Evolutionary conservation across 2,113 vertebrate genomes (phyloP).

Genomic region (Taxidea taxus): DNA sequence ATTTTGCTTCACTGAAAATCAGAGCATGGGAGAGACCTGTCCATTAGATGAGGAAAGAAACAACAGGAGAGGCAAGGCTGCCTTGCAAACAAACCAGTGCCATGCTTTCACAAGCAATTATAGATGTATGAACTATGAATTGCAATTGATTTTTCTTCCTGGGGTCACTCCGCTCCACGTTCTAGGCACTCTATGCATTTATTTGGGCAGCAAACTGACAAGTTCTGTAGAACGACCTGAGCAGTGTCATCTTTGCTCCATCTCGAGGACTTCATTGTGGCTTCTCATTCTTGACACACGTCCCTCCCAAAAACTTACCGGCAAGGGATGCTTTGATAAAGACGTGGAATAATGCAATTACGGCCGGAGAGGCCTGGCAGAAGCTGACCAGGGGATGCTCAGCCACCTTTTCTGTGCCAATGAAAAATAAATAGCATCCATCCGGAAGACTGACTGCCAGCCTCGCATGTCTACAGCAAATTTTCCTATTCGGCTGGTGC

Average conservation of each 20-base stretch:
- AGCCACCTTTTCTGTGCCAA: conserved; percentile 83
- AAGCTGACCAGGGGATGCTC: conserved; percentile 79
- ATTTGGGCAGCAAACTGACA: conserved; percentile 87
- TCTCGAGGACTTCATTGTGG: conserved; percentile 82
- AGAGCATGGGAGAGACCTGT: conserved; percentile 49
- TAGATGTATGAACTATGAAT: conserved; percentile 93
- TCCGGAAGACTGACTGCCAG: conserved; percentile 77
- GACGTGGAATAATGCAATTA: conserved; percentile 81
- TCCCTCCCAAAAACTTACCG: conserved; percentile 80
- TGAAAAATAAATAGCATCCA: conserved; percentile 85
- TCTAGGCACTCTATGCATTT: conserved; percentile 88
- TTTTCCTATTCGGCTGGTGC: not conserved
- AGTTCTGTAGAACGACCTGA: conserved; percentile 81
- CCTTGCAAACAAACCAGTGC: conserved; percentile 81
- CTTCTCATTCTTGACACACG: conserved; percentile 81
- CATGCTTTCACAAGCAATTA: conserved; percentile 89
- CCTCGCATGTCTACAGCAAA: conserved; percentile 59
- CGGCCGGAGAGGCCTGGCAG: conserved; percentile 66
- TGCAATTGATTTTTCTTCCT: conserved; percentile 89
- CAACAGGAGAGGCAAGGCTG: conserved; percentile 64
- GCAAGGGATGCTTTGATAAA: conserved; percentile 77
- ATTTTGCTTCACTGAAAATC: conserved; percentile 72
- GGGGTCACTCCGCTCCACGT: conserved; percentile 84
- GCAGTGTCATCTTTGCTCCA: conserved; percentile 81
- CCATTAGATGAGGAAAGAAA: conserved; percentile 71